Base-by-base conservation (phyloP, 2,113 vertebrate species). In the Castor canadensis region DNA sequence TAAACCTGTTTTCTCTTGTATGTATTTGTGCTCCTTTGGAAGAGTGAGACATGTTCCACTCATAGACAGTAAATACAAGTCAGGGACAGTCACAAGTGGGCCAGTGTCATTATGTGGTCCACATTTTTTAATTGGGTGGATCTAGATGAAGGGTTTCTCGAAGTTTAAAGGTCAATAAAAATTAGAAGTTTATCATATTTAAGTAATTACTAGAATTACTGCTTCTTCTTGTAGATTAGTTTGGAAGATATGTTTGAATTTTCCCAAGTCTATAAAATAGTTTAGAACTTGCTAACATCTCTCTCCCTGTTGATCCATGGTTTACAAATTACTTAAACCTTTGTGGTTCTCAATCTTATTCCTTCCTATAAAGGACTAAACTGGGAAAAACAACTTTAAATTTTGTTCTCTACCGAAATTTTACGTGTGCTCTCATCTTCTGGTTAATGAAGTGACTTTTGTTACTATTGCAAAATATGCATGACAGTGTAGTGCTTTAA, bases 271-370 rank as follows among this genome's bases (percentile, higher is more conserved):
- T 38, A 1, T 67, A 49, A 82, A 45, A 91, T 66, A 87, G 52
- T 84, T 88, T 83, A 73, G 19, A n/a, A 45, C 66, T 91, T 95
- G 28, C 32, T 89, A 47, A 38, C 43, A 52, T 89, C 26, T 93
- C 24, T 93, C 20, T 92, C 4, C 30, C 16, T 0, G 3, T 52
- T 64, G n/a, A 47, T 43, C 8, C 49, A 43, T 2, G 43, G 24
- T 62, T 88, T 76, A 20, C 32, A 82, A 86, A 54, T 81, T 96
- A 69, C 2, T 45, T n/a, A 56, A 40, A 47, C 6, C 47, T 58
- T 4, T 72, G 38, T 71, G 52, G 22, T 47, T 6, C 47, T 82
- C 43, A 60, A 6, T 84, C 69, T 62, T 43, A 43, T 56, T 88
- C 19, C 40, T 64, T 52, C 7, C 30, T 17, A 3, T 28, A 32